Conservation (phyloP, 2,113 vertebrate genomes). For the Xiphorhynchus elegans region DNA sequence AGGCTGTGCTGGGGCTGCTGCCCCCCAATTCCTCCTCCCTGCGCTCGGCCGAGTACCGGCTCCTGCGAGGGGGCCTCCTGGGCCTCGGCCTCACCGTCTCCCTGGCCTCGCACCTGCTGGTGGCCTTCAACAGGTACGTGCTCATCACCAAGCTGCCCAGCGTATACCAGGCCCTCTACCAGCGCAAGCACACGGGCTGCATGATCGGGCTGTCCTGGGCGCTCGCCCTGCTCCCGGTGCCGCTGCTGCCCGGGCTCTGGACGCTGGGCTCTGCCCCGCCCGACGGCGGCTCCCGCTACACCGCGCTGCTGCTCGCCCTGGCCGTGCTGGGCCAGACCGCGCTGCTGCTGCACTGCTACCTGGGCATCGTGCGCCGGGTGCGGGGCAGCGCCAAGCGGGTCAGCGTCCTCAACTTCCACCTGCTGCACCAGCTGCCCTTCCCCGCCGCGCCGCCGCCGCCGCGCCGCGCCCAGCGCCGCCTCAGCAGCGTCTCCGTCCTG, state of each 20-base stretch:
- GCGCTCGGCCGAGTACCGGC: constrained; percentile 67
- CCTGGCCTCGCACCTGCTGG: constrained; percentile 85
- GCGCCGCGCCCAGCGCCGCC: constrained; percentile 80
- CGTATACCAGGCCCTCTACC: constrained; percentile 85
- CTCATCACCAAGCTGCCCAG: constrained; percentile 86
- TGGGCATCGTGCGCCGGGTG: constrained; percentile 86
- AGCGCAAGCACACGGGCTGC: constrained; percentile 80
- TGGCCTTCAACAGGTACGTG: constrained; percentile 87
- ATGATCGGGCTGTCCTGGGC: constrained; percentile 86
- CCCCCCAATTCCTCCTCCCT: constrained; percentile 65
- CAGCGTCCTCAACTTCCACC: constrained; percentile 88
- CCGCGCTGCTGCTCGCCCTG: constrained; percentile 76
- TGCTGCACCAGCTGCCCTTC: constrained; percentile 85
- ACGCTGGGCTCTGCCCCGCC: constrained; percentile 17
- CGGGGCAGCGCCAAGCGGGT: constrained; percentile 86
- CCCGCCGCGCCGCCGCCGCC: constrained; percentile 67
- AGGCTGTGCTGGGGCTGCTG: constrained; percentile 81
- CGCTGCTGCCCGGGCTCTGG: constrained; percentile 79
- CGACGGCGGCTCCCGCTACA: constrained; percentile 71
- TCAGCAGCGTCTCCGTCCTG: constrained; percentile 84
- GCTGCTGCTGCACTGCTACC: constrained; percentile 84
- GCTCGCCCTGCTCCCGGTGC: constrained; percentile 75
- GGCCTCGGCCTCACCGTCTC: constrained; percentile 85
- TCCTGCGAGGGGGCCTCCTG: constrained; percentile 80
- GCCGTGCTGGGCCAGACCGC: constrained; percentile 82